Evolutionary conservation across 2,888 invertebrate species (phyloP).

Genomic region (Notodonta dromedarius): DNA sequence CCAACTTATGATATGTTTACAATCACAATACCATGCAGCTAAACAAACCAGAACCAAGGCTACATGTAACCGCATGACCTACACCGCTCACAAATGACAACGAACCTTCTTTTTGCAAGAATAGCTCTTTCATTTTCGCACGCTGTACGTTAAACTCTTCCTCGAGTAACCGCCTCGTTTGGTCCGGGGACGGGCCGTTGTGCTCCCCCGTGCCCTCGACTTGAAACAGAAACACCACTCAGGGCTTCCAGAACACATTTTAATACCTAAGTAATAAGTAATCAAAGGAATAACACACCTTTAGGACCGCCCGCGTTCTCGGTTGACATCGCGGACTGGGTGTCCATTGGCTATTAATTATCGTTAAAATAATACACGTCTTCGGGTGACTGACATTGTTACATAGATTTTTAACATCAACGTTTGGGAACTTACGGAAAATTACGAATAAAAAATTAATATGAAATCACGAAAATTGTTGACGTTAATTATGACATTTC

Average conservation of each 20-base stretch:
- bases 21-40: slow-evolving; percentile 29
- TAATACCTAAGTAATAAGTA: slow-evolving; percentile 43
- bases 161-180: slow-evolving; percentile 84
- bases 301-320: slow-evolving; percentile 58
- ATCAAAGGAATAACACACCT: slow-evolving; percentile 68
- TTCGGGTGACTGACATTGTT: slow-evolving; percentile 33
- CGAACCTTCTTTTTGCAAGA: slow-evolving; percentile 96
- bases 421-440: slow-evolving; percentile 1
- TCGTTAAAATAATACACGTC: slow-evolving; percentile 24
- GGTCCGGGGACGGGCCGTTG: slow-evolving; percentile 54
- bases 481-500: slow-evolving; percentile 14
- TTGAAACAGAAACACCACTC: slow-evolving; percentile 78
- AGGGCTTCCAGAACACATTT: slow-evolving; percentile 60
- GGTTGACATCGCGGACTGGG: slow-evolving; percentile 58
- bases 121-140: slow-evolving; percentile 96
- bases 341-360: slow-evolving; percentile 17
- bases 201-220: slow-evolving; percentile 61
- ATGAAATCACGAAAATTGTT: slow-evolving; percentile 42
- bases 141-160: slow-evolving; percentile 95
- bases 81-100: slow-evolving; percentile 40
- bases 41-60: slow-evolving; percentile 35
- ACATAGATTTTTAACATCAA: slow-evolving; percentile 22
- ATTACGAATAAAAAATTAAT: slow-evolving; percentile 26
- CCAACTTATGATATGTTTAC: slow-evolving; percentile 10
- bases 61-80: slow-evolving; percentile 34